Conservation (phyloP, 2,888 invertebrate genomes). For the Osmoderma eremita region DNA sequence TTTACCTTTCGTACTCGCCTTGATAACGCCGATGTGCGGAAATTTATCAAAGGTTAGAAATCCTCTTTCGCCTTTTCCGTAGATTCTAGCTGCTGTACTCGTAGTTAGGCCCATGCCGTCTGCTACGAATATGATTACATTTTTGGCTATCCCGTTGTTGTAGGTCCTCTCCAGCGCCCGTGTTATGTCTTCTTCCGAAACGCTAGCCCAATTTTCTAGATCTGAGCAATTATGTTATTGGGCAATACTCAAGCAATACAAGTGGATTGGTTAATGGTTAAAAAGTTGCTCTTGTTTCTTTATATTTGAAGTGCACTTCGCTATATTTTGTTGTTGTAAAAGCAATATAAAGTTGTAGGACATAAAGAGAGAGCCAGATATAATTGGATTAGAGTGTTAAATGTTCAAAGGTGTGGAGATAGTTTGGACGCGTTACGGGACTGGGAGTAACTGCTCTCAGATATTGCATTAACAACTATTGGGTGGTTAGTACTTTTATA, state of each 20-base stretch:
- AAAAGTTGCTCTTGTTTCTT: too few relatives aligned
- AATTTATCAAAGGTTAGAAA: slow-evolving; percentile 83
- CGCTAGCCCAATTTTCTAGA: slow-evolving; percentile 56
- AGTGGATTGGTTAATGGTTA: too few relatives aligned
- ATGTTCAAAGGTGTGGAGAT: too few relatives aligned
- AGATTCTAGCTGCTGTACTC: slow-evolving; percentile 83
- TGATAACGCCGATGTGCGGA: slow-evolving; percentile 83
- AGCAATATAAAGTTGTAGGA: too few relatives aligned
- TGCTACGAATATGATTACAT: slow-evolving; percentile 87
- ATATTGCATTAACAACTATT: too few relatives aligned
- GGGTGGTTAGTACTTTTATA: too few relatives aligned
- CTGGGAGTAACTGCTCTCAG: too few relatives aligned
- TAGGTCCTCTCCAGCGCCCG: slow-evolving; percentile 51
- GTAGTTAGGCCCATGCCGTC: slow-evolving; percentile 93
- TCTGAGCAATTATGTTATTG: slow-evolving; percentile 48
- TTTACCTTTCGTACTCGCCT: slow-evolving; percentile 67
- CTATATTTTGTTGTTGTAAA: too few relatives aligned
- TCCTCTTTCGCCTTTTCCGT: slow-evolving; percentile 79
- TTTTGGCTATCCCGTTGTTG: slow-evolving; percentile 70
- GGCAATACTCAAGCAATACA: neutral
- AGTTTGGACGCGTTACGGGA: too few relatives aligned
- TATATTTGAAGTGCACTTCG: too few relatives aligned
- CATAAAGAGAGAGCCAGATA: too few relatives aligned
- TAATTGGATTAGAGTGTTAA: too few relatives aligned
- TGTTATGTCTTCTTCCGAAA: slow-evolving; percentile 52